Evolutionary conservation across 2,797 vertebrate species (phyloP).

Genomic region (Meriones psammophilus): DNA sequence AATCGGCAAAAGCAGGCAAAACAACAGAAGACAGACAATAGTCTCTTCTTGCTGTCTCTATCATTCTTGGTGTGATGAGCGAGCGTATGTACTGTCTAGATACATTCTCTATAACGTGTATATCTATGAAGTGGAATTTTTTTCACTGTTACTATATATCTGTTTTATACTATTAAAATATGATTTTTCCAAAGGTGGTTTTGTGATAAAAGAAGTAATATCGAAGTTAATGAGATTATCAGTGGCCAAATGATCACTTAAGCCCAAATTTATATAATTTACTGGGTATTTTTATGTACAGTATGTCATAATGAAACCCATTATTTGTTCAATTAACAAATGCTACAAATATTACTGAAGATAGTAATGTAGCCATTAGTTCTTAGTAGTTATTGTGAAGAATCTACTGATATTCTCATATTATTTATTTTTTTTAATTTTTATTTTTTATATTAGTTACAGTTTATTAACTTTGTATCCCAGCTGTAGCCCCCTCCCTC

Average conservation of each 20-base stretch:
- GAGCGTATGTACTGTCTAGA: not conserved
- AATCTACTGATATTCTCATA: not conserved
- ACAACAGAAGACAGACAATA: not conserved
- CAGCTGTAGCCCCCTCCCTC: no score
- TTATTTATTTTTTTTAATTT: no score
- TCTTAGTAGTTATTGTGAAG: not conserved
- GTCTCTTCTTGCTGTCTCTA: not conserved
- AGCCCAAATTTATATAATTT: slow-evolving; percentile 2
- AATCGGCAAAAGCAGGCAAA: not conserved
- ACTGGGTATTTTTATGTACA: not conserved
- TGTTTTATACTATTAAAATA: not conserved
- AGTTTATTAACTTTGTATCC: no score
- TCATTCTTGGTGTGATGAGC: not conserved
- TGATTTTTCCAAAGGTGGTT: not conserved
- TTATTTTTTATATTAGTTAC: no score
- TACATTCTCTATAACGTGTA: not conserved
- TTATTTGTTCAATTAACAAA: not conserved
- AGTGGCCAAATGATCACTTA: not conserved
- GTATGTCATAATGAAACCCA: not conserved
- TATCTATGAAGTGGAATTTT: no score
- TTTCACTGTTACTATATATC: not conserved
- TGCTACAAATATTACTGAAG: not conserved
- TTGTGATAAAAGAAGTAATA: not conserved
- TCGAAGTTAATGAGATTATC: not conserved
- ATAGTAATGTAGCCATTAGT: not conserved